phyloP scores from a whole-genome alignment of 2,113 vertebrate species.

The Chascanopsetta lugubris region DNA sequence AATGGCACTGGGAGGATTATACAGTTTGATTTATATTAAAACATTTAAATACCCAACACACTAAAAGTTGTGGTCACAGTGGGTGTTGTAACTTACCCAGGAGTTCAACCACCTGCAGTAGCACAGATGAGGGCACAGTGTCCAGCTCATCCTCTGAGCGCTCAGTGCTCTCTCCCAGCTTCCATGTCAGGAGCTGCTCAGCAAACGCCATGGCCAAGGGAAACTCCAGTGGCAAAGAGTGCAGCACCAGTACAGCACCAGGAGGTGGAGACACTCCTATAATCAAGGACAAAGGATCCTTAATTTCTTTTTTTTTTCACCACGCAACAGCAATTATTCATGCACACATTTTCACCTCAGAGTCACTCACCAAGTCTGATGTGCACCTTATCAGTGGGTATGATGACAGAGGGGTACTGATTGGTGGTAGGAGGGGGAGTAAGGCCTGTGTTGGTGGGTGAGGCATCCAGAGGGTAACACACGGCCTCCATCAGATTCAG shows the following conservation, averaged over 20 bases:
- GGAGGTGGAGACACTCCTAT: conserved; percentile 95
- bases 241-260: conserved; percentile 90
- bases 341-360: background rate
- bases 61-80: background rate
- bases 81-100: conserved; percentile 82
- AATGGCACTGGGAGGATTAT: no score
- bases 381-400: conserved; percentile 94
- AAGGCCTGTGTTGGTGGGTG: conserved; percentile 95
- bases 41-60: no score
- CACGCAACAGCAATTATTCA: no score
- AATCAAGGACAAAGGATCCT: conserved; percentile 18
- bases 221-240: conserved; percentile 96
- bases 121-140: conserved; percentile 88
- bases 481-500: conserved; percentile 93
- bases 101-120: conserved; percentile 94
- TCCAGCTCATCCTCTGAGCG: conserved; percentile 91
- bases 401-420: conserved; percentile 94
- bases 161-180: conserved; percentile 84
- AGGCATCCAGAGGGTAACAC: conserved; percentile 95
- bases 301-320: background rate
- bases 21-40: no score
- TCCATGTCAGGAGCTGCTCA: conserved; percentile 94
- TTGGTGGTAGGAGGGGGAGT: conserved; percentile 95
- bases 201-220: conserved; percentile 95
- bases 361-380: conserved; percentile 89